Base-by-base conservation (phyloP, 2,113 vertebrate species). In the Callithrix jacchus region DNA sequence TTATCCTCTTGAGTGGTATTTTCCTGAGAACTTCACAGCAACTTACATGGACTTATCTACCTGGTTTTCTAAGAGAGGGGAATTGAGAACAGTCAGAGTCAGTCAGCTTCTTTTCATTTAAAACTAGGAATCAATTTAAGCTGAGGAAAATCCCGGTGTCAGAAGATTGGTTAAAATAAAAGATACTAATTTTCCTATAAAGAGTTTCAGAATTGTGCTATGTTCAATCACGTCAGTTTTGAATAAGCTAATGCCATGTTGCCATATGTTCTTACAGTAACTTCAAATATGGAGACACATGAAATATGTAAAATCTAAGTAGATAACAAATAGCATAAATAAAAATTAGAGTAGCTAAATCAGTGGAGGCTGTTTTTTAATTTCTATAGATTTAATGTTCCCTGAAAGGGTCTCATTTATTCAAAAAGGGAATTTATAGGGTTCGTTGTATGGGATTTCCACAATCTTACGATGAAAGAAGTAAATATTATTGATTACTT, bases 91-190 rank as follows among this genome's bases (percentile, higher is more conserved):
- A 91, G 52, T 6, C 3, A 74, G 25, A 42, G 3, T 73, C 37
- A 68, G 5, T 47, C 12, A 92, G 12, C 16, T 79, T 66, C 37
- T 96, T 85, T 71, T 23, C 25, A 5, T 84, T 45, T 80, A 84
- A 87, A 76, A 58, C 76, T 40, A 91, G 49, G 54, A 92, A 42
- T 89, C 73, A 35, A 27, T 66, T 47, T 95, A 93, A 85, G 79
- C 5, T 61, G n/a, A 96, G 71, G 74, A 96, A 95, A 74, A 76
- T 79, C 3, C 13, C 61, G 11, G 45, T 84, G 32, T 87, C n/a
- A 93, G 61, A 89, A 89, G 89, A 97, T n/a, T 81, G 49, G 30
- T 54, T 97, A 84, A 96, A 96, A 95, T 91, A 74, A 91, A 93
- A 77, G 23, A 66, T 83, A 81, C 18, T 35, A 82, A 93, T 91